Base-by-base conservation (phyloP, 2,113 vertebrate genomes). In the Aythya baeri region DNA sequence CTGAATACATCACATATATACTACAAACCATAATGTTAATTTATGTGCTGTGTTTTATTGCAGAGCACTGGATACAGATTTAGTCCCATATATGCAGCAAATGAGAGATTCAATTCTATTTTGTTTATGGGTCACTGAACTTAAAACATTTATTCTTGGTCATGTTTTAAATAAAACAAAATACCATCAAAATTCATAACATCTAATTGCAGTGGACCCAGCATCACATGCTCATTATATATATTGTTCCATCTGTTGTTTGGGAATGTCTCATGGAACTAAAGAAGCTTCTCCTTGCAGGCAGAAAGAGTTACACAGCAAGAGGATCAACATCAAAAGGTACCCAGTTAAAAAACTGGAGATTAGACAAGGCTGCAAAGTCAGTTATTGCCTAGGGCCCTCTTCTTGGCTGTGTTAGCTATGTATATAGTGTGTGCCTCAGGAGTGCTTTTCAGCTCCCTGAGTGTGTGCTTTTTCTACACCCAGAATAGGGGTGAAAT, bases 1-100 rank as follows among this genome's bases (percentile, higher is more conserved):
- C 59, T 23, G 77, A 91, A 81, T 90, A 80, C 5, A 3, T 92
- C 38, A 25, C 81, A 89, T 70, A 94, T 89, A 18, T 80, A 71
- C 52, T 84, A 57, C 55, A 54, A 75, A 88, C 38, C 23, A 50
- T 89, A 71, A 25, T 52, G 78, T 65, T 81, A 86, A 18, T 90
- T 86, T 93, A 90, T 86, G 76, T 86, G 16, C 46, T 88, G 75
- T 83, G 57, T 71, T 80, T 89, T 94, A 83, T 74, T 95, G 88
- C 65, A 91, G 86, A 68, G 61, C 65, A 54, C 61, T 6, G 17
- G 79, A 54, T 77, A 17, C 4, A 20, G 58, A 67, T 87, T 91
- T 91, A 61, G 49, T 61, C 32, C 32, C n/a, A 65, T 63, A 65
- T 65, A n/a, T 31, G 32, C 36, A 12, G 29, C 67, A 78, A 88